These are phyloP conservation scores for Dryobotodes eremita DNA, from an alignment of 2,888 invertebrate species.

Conservation along the genomic window DNA sequence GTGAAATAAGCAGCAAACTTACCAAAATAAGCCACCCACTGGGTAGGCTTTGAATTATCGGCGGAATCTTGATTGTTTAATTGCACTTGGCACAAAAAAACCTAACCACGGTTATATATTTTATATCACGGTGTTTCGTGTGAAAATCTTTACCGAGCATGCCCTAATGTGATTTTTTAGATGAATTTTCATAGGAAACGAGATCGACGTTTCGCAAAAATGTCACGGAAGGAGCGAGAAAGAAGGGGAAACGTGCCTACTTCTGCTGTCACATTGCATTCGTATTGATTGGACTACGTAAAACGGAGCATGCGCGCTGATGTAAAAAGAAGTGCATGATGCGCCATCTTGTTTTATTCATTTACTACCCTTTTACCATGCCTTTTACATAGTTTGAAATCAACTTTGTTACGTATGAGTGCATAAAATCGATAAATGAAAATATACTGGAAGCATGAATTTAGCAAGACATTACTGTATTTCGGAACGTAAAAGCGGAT, in stretches of 20 bases:
- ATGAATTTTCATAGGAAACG: conserved; percentile 83
- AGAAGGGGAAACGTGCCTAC: conserved; percentile 74
- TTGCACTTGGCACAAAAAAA: conserved; percentile 91
- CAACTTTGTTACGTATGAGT: not conserved
- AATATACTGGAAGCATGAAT: not conserved
- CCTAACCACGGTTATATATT: conserved; percentile 86
- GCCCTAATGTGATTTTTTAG: conserved; percentile 85
- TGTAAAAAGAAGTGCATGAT: conserved; percentile 11
- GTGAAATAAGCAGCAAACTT: conserved; percentile 77
- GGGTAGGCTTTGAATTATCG: conserved; percentile 94
- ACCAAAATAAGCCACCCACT: conserved; percentile 95
- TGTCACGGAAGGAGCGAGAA: conserved; percentile 84
- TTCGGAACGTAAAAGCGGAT: conserved; percentile 37
- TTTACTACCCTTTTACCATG: no score
- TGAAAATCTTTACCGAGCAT: conserved; percentile 88
- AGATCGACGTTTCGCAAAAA: conserved; percentile 83
- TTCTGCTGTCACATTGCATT: conserved; percentile 63
- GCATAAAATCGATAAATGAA: not conserved
- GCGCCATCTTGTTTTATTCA: not conserved
- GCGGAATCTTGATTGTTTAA: conserved; percentile 95
- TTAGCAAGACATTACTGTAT: not conserved
- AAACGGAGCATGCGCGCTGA: conserved; percentile 81
- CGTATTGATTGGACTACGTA: conserved; percentile 72
- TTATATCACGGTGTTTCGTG: conserved; percentile 85
- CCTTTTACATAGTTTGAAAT: not conserved